Conservation (phyloP, 2,888 invertebrate genomes). For the Pterostichus madidus region DNA sequence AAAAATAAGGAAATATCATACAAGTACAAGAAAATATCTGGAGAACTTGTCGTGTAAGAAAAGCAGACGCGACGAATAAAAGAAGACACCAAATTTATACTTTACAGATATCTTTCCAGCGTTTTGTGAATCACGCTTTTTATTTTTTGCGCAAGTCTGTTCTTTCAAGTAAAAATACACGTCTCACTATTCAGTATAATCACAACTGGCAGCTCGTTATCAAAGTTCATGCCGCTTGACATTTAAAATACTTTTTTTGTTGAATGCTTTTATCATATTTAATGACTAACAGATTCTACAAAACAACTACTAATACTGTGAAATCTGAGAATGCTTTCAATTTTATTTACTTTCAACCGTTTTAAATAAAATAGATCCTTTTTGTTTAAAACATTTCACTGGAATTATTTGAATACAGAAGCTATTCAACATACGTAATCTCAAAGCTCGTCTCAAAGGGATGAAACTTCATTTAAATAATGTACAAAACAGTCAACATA, state of each 20-base stretch:
- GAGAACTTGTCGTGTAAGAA: constrained; percentile 40
- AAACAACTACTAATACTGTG: constrained; percentile 14
- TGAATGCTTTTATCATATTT: constrained; percentile 49
- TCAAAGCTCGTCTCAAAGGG: not conserved
- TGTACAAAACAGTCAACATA: not conserved
- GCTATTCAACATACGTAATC: not conserved
- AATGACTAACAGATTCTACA: constrained; percentile 28
- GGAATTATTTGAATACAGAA: no score
- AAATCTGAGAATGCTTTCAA: constrained; percentile 24
- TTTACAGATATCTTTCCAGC: constrained; percentile 50
- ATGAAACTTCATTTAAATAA: constrained; percentile 11
- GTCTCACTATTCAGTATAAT: constrained; percentile 52
- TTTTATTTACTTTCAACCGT: constrained; percentile 12
- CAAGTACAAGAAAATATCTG: constrained; percentile 45
- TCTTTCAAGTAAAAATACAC: constrained; percentile 46
- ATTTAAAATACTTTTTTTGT: constrained; percentile 50
- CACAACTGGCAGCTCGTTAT: constrained; percentile 52
- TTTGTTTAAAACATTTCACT: not conserved
- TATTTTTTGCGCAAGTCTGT: constrained; percentile 45
- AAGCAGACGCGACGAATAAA: constrained; percentile 28
- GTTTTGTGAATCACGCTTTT: constrained; percentile 33
- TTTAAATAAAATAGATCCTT: not conserved
- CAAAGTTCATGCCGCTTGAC: constrained; percentile 53
- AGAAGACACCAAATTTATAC: constrained; percentile 42
- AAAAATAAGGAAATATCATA: constrained; percentile 42